These are phyloP conservation scores for Akabosia matsudoensis DNA, from an alignment of 1,140 invertebrate genomes.

Conservation along the genomic window DNA sequence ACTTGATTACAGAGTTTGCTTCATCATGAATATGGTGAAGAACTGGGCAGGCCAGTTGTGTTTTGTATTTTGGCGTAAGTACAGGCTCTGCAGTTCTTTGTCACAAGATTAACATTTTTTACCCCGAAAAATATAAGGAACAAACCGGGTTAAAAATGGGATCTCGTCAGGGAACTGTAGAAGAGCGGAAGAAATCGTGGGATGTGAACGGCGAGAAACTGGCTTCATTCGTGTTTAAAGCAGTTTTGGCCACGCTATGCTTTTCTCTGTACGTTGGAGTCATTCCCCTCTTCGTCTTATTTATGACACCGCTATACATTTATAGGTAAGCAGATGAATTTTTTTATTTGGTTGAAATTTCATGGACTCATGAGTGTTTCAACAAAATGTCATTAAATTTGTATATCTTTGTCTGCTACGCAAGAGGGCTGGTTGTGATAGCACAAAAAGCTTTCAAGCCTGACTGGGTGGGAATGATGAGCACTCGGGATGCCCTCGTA, in stretches of 20 bases:
- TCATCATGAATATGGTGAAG: no score
- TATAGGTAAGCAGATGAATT: not conserved
- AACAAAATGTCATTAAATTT: no score
- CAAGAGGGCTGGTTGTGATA: slow-evolving; percentile 11
- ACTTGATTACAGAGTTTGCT: no score
- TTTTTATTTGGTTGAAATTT: not conserved
- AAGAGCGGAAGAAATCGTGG: not conserved
- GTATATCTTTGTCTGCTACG: no score
- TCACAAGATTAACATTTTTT: no score
- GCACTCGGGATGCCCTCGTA: slow-evolving; percentile 32
- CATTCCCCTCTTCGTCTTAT: slow-evolving; percentile 16
- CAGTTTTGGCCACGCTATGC: not conserved
- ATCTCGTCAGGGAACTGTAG: not conserved
- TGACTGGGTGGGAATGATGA: slow-evolving; percentile 39
- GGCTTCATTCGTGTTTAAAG: not conserved
- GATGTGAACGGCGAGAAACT: not conserved
- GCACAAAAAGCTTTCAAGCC: slow-evolving; percentile 15
- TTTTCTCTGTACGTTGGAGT: not conserved
- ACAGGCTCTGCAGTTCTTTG: not conserved
- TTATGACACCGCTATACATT: slow-evolving; percentile 29
- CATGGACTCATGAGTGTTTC: not conserved
- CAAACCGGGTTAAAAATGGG: not conserved
- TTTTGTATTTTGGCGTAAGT: not conserved
- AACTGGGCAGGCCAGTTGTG: not conserved
- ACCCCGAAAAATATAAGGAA: no score